Base-by-base conservation (phyloP, 2,888 invertebrate genomes). In the Drosophila parthenogenetica region DNA sequence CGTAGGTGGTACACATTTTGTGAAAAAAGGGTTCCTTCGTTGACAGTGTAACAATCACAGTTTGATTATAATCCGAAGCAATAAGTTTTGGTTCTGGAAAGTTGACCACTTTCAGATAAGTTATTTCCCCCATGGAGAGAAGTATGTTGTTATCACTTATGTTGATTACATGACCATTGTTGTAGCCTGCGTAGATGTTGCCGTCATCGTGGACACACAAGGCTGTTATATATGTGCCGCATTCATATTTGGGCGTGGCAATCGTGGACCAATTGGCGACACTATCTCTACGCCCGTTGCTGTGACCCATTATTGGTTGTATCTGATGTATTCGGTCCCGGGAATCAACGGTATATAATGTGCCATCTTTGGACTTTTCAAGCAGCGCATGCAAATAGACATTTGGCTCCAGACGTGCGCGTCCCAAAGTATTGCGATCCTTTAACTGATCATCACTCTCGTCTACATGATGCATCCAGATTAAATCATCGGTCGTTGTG, bases 321-420 rank as follows among this genome's bases (percentile, higher is more conserved):
- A 91, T 79, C 71, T 90, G 88, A 72, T 91, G 90, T 16, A 92
- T 88, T 60, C 90, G 71, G 68, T 90, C 89, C 22, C 90, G 90
- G 0, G 90, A 90, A 67, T 92, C 92, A 1, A 89, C 89, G 0
- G 91, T 91, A 63, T 89, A 81, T 3, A 92, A 57, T 2, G 74
- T 73, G 1, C 79, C 77, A 8, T 73, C 68, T 17, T 69, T 51
- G 0, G 84, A 69, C 72, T 69, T 87, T 57, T 64, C 66, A 29
- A 83, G 32, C 4, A 87, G 48, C 4, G 83, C 67, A 0, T 65
- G 63, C 37, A 92, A 66, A 77, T 90, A 87, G 0, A 90, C 90
- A 67, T 90, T 82, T 2, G 90, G 90, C 35, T 91, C 91, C 51
- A 91, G 77, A 37, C 86, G 42, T 2, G 54, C 60, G 8, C 50